These are phyloP conservation scores for Peromyscus leucopus DNA, from an alignment of 2,113 vertebrate species.

Conservation along the genomic window DNA sequence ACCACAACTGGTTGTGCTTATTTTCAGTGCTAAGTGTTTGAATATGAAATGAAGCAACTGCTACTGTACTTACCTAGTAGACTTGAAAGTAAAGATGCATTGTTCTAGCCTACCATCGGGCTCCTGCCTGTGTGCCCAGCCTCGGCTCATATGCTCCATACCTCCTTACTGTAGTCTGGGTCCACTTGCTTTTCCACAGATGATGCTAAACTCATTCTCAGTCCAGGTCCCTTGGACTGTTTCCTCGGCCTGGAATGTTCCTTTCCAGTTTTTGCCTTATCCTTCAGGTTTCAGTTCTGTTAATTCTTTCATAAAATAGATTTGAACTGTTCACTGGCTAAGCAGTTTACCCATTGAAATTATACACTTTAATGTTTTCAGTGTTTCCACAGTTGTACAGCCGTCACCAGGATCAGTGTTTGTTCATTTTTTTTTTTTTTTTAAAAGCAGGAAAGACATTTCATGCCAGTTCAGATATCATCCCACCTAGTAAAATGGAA, in stretches of 20 bases:
- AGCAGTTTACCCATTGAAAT: not conserved
- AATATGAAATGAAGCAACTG: slow-evolving; percentile 17
- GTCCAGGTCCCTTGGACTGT: not conserved
- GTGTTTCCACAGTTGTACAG: not conserved
- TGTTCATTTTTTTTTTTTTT: not conserved
- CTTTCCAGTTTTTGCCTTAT: not conserved
- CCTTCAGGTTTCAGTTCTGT: slow-evolving; percentile 36
- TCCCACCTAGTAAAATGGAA: not conserved
- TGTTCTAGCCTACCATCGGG: not conserved
- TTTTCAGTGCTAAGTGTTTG: not conserved
- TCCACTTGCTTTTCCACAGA: not conserved
- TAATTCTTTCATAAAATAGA: slow-evolving; percentile 17
- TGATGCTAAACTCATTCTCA: not conserved
- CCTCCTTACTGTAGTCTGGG: not conserved
- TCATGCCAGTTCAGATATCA: too few relatives aligned
- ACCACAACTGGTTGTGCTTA: not conserved
- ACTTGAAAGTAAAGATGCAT: not conserved
- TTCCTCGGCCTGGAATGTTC: slow-evolving; percentile 6
- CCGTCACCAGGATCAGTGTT: not conserved
- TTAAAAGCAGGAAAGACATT: not conserved
- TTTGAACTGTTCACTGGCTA: not conserved
- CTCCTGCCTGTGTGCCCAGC: not conserved
- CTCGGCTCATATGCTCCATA: not conserved
- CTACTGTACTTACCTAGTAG: not conserved
- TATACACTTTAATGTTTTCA: not conserved